Evolutionary conservation across 2,113 vertebrate genomes (phyloP).

Genomic region (Callospermophilus lateralis): DNA sequence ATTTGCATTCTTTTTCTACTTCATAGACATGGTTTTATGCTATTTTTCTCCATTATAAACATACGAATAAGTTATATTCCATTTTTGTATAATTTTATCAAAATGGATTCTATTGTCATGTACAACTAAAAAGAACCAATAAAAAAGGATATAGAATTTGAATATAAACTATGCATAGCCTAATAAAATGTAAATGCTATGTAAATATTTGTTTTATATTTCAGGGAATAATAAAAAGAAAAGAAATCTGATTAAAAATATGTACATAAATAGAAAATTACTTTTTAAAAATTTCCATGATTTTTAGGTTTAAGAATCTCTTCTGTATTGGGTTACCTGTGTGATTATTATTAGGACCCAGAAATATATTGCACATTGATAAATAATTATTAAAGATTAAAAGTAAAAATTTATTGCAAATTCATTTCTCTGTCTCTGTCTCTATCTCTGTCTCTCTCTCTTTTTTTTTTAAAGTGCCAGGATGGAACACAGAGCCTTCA

Average conservation of each 20-base stretch:
- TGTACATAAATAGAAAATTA: conserved; percentile 15
- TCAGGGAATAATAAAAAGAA: no score
- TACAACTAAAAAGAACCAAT: no score
- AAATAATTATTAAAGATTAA: conserved; percentile 29
- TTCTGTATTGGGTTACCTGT: neutral
- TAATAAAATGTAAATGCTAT: no score
- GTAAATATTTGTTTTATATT: no score
- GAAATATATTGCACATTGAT: neutral
- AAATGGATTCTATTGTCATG: no score
- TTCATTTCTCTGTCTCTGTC: no score
- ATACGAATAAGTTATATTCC: neutral
- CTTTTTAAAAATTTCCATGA: neutral
- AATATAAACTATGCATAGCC: no score
- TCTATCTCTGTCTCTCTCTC: no score
- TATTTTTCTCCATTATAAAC: neutral
- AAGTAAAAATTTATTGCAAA: conserved; percentile 10
- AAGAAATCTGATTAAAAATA: neutral
- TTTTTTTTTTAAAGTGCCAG: neutral
- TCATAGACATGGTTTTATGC: neutral
- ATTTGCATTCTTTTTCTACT: conserved; percentile 6
- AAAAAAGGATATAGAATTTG: no score
- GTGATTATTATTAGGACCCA: conserved; percentile 28
- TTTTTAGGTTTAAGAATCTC: neutral
- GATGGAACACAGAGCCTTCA: neutral
- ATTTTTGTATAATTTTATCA: no score